A percentile compares a stretch with the other conserved stretches of the same genome.
Evolutionary conservation across 2,888 invertebrate genomes (phyloP).

Genomic region (Syrphus vitripennis): DNA sequence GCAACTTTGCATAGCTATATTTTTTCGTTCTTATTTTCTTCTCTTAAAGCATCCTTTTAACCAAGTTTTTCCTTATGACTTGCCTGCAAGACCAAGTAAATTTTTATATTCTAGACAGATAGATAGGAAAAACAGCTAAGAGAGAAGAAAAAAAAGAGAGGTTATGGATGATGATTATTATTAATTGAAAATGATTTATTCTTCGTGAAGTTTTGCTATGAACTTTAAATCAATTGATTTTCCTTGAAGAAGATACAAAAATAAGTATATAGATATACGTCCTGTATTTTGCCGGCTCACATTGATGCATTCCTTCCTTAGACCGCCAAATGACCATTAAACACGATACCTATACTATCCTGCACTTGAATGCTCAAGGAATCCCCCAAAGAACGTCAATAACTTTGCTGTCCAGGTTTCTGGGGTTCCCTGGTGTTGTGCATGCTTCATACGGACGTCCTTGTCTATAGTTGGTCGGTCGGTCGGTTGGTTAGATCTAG

Average conservation of each 20-base stretch:
- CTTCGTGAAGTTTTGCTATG: conserved; percentile 20
- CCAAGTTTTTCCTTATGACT: conserved; percentile 1
- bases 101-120: background rate
- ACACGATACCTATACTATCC: conserved; percentile 26
- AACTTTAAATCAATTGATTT: conserved; percentile 23
- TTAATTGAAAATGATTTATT: conserved; percentile 24
- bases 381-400: conserved; percentile 40
- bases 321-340: conserved; percentile 52
- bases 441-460: conserved; percentile 5
- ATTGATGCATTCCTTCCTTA: conserved; percentile 18
- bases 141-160: background rate
- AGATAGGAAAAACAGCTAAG: background rate
- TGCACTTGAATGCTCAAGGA: conserved; percentile 37
- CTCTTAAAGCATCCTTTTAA: conserved; percentile 13
- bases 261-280: background rate
- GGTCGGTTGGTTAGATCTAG: background rate
- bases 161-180: conserved; percentile 21
- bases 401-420: conserved; percentile 14
- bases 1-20: conserved; percentile 39
- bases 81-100: background rate
- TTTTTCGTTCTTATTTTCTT: conserved; percentile 14
- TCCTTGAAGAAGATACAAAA: background rate
- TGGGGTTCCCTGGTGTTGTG: background rate
- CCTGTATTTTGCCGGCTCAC: background rate
- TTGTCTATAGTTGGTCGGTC: background rate